These are phyloP conservation scores for Lasiurus cinereus DNA, from an alignment of 2,113 vertebrate species.

Conservation along the genomic window DNA sequence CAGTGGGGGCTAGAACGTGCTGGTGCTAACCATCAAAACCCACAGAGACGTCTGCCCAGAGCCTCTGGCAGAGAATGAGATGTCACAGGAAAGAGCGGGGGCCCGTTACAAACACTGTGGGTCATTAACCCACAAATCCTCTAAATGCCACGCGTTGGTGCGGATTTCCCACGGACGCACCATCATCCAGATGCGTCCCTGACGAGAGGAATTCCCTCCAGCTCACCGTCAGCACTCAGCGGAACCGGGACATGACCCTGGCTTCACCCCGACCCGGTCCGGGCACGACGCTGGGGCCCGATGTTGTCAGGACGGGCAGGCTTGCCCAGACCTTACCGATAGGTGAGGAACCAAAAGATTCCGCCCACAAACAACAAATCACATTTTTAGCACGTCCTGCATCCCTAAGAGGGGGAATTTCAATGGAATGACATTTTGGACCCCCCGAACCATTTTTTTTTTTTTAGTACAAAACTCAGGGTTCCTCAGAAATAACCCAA, in stretches of 20 bases:
- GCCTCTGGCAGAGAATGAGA: neutral
- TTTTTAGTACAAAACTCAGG: constrained; percentile 52
- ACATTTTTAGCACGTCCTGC: constrained; percentile 1
- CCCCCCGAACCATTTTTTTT: constrained; percentile 36
- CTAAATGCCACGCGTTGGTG: neutral
- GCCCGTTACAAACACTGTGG: neutral
- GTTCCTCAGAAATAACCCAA: constrained; percentile 32
- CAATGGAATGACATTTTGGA: constrained; percentile 18
- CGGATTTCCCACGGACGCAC: no score
- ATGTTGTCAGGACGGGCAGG: rapidly evolving
- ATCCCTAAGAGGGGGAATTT: neutral
- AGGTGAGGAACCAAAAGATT: neutral
- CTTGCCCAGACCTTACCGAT: neutral
- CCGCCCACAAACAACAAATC: constrained; percentile 9
- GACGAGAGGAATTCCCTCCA: neutral
- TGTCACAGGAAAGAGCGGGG: neutral
- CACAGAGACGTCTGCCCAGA: neutral
- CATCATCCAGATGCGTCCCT: neutral
- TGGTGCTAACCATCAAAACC: neutral
- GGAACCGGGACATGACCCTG: neutral
- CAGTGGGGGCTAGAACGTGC: neutral
- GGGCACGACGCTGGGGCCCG: rapidly evolving
- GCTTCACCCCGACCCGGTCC: no score
- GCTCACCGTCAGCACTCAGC: neutral
- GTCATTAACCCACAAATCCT: neutral